Evolutionary conservation across 1,140 invertebrate genomes (phyloP), one percentile per base, ranked within the genome.

Genomic region (Sinella curviseta): DNA sequence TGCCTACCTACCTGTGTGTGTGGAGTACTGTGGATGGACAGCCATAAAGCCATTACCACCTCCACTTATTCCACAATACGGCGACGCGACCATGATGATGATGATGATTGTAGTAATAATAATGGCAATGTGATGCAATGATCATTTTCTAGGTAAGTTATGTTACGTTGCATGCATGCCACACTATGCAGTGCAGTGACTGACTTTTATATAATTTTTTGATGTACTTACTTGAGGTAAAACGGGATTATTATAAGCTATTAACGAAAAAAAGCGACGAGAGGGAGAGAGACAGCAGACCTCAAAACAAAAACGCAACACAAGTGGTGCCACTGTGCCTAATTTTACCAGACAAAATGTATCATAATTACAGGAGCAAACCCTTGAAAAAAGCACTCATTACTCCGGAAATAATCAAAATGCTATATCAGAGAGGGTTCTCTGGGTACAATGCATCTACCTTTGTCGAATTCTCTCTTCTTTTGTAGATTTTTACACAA

Each of bases 301-400:
- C 65, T 70, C 65, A 70, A 70, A 26, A 65, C 39, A 48, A 48
- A 65, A 65, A 65, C 26, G 57, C 39, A 48, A 60, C 57, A 12
- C 65, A 33, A 70, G 26, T 70, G 65, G 65, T 70, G 65, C 65
- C 65, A 70, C 65, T 70, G 65, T 70, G 65, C 65, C 65, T 70
- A 70, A 70, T 70, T 70, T 70, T 70, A 70, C 65, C 65, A 70
- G 65, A 70, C 65, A 70, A 70, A 70, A 70, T 70, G 65, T 70
- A 70, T 70, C 65, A 70, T 70, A 70, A 70, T 70, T 70, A 70
- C 65, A 70, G 65, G 26, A 65, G 57, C 26, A 65, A 70, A 70
- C 65, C 65, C 65, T 70, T 70, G 65, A 70, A 70, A 60, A 70
- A 70, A 70, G 65, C 65, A 70, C 65, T 70, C 65, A 70, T 70